Evolutionary conservation across 1,140 invertebrate species (phyloP), one percentile per base, ranked within the genome.

Genomic region (Drosophila bocqueti): DNA sequence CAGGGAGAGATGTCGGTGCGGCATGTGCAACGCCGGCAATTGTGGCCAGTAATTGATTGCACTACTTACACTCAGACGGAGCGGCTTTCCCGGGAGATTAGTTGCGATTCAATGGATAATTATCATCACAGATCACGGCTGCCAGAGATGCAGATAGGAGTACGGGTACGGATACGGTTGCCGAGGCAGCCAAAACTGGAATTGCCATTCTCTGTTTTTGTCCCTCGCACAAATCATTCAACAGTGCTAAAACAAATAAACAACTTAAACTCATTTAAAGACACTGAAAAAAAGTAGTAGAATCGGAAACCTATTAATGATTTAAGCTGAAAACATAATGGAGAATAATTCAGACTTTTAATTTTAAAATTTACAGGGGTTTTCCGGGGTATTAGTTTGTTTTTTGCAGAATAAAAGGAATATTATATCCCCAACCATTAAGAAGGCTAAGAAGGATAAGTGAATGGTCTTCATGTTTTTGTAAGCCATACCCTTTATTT

Each of bases 21-120:
- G 58, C 69, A 81, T 64, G 49, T 76, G 80, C 50, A 87, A 57
- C 59, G 61, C 42, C 45, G 43, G 74, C 64, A 87, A 81, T 89
- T 87, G 83, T 81, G 81, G 81, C 73, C 77, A 67, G 77, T 89
- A 89, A 87, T 87, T 87, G 77, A 87, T 87, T 77, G 81, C 66
- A 46, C 76, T 86, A 89, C 83, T 86, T 80, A 86, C 50, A 62
- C 52, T 63, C 43, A 49, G 64, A 58, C 76, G 31, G 43, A 71
- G 43, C 42, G 57, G 31, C 74, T 73, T 73, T 29, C 55, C 69
- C 24, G 67, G 38, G 45, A 73, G 69, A 73, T 73, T 73, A 73
- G 69, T 73, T 50, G 69, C 69, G 69, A 73, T 73, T 73, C 69
- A 73, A 73, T 73, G 69, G 69, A 43, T 73, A 73, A 73, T 73